Evolutionary conservation across 2,797 vertebrate species (phyloP).

Genomic region (Spatula versicolor): DNA sequence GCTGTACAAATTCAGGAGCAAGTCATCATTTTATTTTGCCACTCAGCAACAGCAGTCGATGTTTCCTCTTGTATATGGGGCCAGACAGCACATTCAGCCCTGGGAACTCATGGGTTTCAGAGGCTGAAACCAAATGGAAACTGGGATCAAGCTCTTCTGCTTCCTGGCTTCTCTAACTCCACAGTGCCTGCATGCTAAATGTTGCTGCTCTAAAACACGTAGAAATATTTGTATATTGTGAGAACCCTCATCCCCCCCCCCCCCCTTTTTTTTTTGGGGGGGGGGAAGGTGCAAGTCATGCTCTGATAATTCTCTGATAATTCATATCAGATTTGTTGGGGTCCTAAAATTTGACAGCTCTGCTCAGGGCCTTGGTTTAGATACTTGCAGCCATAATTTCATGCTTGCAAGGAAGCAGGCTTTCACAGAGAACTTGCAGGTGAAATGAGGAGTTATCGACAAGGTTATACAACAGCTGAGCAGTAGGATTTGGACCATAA

Average conservation of each 20-base stretch:
- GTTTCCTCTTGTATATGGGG: not conserved
- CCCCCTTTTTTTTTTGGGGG: not conserved
- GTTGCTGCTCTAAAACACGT: not conserved
- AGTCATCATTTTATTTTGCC: not conserved
- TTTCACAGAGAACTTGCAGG: not conserved
- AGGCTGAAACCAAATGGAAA: not conserved
- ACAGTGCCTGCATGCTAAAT: not conserved
- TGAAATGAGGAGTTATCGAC: conserved; percentile 25
- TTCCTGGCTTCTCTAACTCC: not conserved
- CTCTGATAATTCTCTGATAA: not conserved
- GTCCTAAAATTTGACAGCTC: not conserved
- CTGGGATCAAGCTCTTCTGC: not conserved
- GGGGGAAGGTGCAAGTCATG: not conserved
- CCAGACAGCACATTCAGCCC: not conserved
- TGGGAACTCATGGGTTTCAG: not conserved
- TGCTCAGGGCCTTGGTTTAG: not conserved
- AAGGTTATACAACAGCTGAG: conserved; percentile 33
- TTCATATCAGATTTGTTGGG: not conserved
- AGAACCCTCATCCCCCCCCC: not conserved
- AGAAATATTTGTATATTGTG: not conserved
- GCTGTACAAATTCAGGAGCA: not conserved
- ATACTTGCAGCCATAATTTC: not conserved
- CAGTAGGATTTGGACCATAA: not conserved
- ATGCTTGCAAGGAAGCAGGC: not conserved
- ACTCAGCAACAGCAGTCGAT: not conserved